Evolutionary conservation across 2,113 vertebrate species (phyloP), one percentile per base, ranked within the genome.

Genomic region (Cyprinodon brontotheroides): DNA sequence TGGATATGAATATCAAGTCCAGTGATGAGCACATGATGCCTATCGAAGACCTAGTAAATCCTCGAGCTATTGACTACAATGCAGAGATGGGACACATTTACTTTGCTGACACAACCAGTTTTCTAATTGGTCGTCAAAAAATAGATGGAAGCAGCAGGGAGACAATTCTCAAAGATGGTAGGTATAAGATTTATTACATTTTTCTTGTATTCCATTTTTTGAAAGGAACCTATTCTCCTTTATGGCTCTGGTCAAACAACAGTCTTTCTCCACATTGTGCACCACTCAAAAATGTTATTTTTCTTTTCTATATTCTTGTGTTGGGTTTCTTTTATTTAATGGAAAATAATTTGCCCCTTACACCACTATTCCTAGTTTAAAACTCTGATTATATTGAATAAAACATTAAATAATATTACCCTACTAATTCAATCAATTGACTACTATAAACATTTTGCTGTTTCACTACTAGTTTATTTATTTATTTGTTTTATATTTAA

Each of bases 41-140:
- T 11, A 95, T 99, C 29, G 97, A 98, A 90, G 97, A 99, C 87
- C 81, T 99, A 79, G 97, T 99, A 72, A 99, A 98, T 79, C 98
- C 98, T 43, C 95, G 98, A 74, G 98, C 98, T 61, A 92, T 99
- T 65, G 98, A 99, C 89, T 99, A 97, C 88, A 96, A 98, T 0
- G 96, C 97, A 0, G 97, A 98, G 91, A 91, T 92, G 61, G 97
- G 95, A 89, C 96, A 97, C 81, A 95, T 99, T 87, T 99, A 99
- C 88, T 99, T 99, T 89, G 98, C 98, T 47, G 98, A 99, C 83
- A 99, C 98, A 5, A 99, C 98, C 69, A 99, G 98, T 88, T 99
- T 99, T 86, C 92, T 99, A 74, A 99, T 99, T 81, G 98, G 98
- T 0, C 85, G 96, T 10, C 97, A 99, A 86, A 99, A 98, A 91